A percentile compares a stretch with the other conserved stretches of the same genome.
Conservation (phyloP, 2,888 invertebrate species). For the Choristoneura rosaceana region DNA sequence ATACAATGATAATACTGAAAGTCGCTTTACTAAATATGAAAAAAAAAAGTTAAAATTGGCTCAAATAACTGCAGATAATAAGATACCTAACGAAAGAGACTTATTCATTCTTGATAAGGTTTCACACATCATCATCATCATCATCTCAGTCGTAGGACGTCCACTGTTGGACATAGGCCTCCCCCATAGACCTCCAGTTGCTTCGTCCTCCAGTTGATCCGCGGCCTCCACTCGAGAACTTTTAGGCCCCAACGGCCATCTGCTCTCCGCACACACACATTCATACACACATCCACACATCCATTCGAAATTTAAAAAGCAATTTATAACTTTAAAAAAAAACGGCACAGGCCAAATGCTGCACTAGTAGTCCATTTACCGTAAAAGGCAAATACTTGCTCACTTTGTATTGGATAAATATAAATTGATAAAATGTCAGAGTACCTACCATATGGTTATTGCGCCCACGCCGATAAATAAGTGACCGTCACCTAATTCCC, state of each 20-base stretch:
- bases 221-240: no score
- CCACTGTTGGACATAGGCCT: no score
- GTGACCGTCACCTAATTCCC: slow-evolving; percentile 21
- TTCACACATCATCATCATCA: no score
- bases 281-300: no score
- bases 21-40: not conserved
- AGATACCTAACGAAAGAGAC: no score
- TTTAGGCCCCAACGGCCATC: no score
- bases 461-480: slow-evolving; percentile 7
- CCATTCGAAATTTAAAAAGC: not conserved
- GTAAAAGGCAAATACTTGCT: not conserved
- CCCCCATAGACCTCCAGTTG: no score
- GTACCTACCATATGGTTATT: not conserved
- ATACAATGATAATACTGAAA: not conserved
- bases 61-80: no score
- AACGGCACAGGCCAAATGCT: not conserved
- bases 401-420: not conserved
- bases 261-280: no score
- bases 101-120: not conserved
- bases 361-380: not conserved
- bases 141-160: no score
- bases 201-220: no score
- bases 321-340: not conserved
- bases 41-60: not conserved
- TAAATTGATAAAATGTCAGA: not conserved